Conservation (phyloP, 2,888 invertebrate species). For the Plemyria rubiginata region DNA sequence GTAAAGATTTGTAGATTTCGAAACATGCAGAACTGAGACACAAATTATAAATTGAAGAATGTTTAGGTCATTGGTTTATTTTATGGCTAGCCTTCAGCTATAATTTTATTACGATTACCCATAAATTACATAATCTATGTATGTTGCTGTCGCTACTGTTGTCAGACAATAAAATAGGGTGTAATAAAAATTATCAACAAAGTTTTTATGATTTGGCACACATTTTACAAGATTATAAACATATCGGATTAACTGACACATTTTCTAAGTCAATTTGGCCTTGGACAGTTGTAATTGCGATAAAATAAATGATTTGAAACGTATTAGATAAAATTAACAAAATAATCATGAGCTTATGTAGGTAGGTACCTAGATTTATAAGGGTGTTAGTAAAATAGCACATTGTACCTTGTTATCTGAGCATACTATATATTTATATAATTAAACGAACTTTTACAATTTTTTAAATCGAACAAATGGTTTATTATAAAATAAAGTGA, state of each 20-base stretch:
- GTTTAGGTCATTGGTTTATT: too few relatives aligned
- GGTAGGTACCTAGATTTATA: too few relatives aligned
- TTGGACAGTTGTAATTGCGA: constrained; percentile 1
- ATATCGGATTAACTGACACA: constrained; percentile 1
- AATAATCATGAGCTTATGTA: not conserved
- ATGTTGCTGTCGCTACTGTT: not conserved
- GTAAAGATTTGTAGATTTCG: too few relatives aligned
- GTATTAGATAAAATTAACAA: not conserved
- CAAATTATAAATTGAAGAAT: too few relatives aligned
- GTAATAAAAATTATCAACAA: not conserved
- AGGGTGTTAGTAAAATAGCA: too few relatives aligned
- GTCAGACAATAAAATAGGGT: not conserved
- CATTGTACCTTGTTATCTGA: too few relatives aligned
- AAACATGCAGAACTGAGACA: too few relatives aligned
- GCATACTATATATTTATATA: too few relatives aligned
- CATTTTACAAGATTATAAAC: constrained; percentile 6
- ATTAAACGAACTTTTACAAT: too few relatives aligned
- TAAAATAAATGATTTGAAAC: not conserved
- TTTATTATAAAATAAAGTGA: too few relatives aligned
- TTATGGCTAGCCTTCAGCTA: too few relatives aligned
- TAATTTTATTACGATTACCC: not conserved
- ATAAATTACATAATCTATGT: not conserved
- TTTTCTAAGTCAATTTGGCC: constrained; percentile 3
- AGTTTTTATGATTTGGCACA: constrained; percentile 7
- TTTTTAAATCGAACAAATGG: too few relatives aligned